A percentile compares a stretch with the other conserved stretches of the same genome.
phyloP scores from a whole-genome alignment of 64 coral and sea anemone genomes.

The Acropora tenuis region DNA sequence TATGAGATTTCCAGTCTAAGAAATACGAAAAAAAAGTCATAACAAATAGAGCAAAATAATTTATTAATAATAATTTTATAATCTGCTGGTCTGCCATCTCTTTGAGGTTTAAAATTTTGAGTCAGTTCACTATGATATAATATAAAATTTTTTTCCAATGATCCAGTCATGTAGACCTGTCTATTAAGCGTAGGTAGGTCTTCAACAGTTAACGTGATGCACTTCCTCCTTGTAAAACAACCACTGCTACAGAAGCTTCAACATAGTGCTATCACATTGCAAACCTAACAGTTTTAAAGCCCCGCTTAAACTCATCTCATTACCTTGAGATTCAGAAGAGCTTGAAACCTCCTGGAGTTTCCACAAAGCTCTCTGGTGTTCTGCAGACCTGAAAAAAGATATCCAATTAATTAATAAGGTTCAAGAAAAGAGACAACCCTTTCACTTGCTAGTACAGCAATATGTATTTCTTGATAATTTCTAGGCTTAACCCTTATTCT shows the following conservation, averaged over 20 bases:
- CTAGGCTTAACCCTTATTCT: no score
- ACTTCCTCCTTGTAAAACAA: background rate
- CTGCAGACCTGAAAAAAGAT: conserved; percentile 82
- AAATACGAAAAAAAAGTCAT: no score
- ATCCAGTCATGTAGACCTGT: background rate
- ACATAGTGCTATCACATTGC: background rate
- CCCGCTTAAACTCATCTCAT: background rate
- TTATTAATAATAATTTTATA: no score
- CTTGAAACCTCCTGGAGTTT: conserved; percentile 84
- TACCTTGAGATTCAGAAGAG: conserved; percentile 80
- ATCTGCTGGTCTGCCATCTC: no score
- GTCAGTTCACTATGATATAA: background rate
- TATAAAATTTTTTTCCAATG: no score
- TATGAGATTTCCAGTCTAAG: no score
- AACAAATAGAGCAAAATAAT: no score
- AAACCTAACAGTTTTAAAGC: no score
- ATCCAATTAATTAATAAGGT: background rate
- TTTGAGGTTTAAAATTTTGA: no score
- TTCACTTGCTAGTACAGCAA: no score
- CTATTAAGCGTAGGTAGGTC: background rate
- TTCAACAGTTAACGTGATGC: background rate
- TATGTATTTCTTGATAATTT: no score
- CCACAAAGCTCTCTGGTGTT: conserved; percentile 92
- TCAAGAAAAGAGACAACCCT: no score
- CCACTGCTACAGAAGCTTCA: background rate